Base-by-base conservation (phyloP, 92 coral and sea anemone genomes). In the Bergia sp. region DNA sequence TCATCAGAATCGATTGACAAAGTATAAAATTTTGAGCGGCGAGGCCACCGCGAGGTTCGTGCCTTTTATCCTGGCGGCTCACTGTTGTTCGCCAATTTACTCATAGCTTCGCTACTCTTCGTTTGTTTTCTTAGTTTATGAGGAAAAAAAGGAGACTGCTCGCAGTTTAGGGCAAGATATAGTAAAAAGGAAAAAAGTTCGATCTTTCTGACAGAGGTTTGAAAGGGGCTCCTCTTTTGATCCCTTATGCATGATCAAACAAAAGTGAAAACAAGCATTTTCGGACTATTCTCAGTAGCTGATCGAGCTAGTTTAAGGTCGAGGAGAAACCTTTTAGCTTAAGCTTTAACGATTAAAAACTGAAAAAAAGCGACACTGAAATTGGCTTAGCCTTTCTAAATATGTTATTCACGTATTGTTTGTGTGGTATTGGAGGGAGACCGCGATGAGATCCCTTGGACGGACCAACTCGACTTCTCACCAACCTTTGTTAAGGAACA, bases 361-460 rank as follows among this genome's bases (percentile, higher is more conserved):
- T 55, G 2, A 10, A 15, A n/a, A 57, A 57, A 57, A 61, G 29
- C 69, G 69, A 21, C 69, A 61, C 18, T 21, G 29, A 61, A 61
- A 61, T 61, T 61, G 69, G 69, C 69, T 61, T 61, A 61, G 69
- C 69, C 4, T 18, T 7, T 61, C 3, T 61, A 29, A 29, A 29
- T 29, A 7, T 61, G 29, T 16, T 18, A 16, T 61, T 61, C 29
- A 29, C 29, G 23, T 3, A 47, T 47, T 47, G 8, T 61, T 61
- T 61, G 21, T 21, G 69, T 7, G 23, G 29, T 21, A 61, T 61
- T 61, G 4, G 69, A 61, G 69, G 4, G 69, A 61, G 29, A 4
- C 69, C 71, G 20, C 87, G 29, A 84, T 84, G 87, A 84, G 77
- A 45, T 44, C 87, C 74, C 87, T 84, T 71, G 79, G 79, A 37